phyloP scores from a whole-genome alignment of 2,888 invertebrate species.

The Artemia sinica region DNA sequence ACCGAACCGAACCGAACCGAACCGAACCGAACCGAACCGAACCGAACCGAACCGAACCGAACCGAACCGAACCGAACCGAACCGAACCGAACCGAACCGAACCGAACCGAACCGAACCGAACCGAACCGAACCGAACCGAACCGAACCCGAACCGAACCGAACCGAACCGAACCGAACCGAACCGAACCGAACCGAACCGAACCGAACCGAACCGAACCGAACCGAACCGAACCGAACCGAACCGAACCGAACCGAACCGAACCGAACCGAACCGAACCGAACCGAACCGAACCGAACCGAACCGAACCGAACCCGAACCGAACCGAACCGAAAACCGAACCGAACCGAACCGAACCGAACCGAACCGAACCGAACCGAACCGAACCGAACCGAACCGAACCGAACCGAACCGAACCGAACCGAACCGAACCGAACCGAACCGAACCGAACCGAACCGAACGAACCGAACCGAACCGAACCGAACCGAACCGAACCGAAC shows the following conservation, averaged over 20 bases:
- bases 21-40: neutral
- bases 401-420: slow-evolving; percentile 22
- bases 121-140: slow-evolving; percentile 20
- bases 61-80: slow-evolving; percentile 22
- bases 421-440: slow-evolving; percentile 22
- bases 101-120: slow-evolving; percentile 23
- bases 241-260: slow-evolving; percentile 15
- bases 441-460: slow-evolving; percentile 15
- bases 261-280: slow-evolving; percentile 21
- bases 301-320: too few relatives aligned
- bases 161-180: slow-evolving; percentile 20
- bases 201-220: slow-evolving; percentile 23
- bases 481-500: slow-evolving; percentile 23
- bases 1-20: slow-evolving; percentile 21
- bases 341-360: slow-evolving; percentile 22
- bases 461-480: too few relatives aligned
- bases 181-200: slow-evolving; percentile 22
- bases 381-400: slow-evolving; percentile 23
- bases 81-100: slow-evolving; percentile 22
- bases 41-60: slow-evolving; percentile 22
- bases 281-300: slow-evolving; percentile 23
- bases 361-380: slow-evolving; percentile 23
- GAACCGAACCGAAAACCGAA: too few relatives aligned
- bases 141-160: too few relatives aligned
- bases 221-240: slow-evolving; percentile 23